Base-by-base conservation (phyloP, 2,797 vertebrate genomes). In the Gymnoscopelus microlampas region DNA sequence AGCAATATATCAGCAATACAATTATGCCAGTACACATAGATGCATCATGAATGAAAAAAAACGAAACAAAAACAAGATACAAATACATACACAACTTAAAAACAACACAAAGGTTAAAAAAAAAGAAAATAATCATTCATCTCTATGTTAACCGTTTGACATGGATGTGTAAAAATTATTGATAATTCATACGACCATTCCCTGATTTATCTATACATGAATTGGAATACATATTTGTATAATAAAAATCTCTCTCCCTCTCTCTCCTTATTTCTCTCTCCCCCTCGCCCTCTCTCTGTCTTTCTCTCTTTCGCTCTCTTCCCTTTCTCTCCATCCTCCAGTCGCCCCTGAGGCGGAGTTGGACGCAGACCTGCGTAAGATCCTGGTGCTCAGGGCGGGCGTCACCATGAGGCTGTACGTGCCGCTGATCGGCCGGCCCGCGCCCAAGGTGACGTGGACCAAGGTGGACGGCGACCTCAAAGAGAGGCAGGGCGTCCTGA, bases 331-430 rank as follows among this genome's bases (percentile, higher is more conserved):
- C 8, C 48, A 2, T 62, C 54, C 49, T 70, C 9, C 76, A 99
- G 98, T 98, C 85, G 92, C 96, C 81, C 97, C 98, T 70, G 98
- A 99, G 86, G 98, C 94, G 85, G 98, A 99, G 68, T 94, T 99
- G 71, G 97, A 98, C 74, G 98, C 97, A 23, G 97, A 99, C 48
- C 87, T 99, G 50, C 96, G 97, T 66, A 99, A 99, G 87, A 95
- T 89, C 47, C 91, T 99, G 90, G 94, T 99, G 63, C 90, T 99
- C 62, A 94, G 98, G 76, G 97, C 98, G 73, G 96, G 98, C 50
- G 96, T 98, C 81, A 99, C 97, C 66, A 95, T 99, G 97, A 96
- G 98, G 82, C 87, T 99, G 23, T 99, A 99, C 0, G 98, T 99
- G 49, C 98, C 98, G 1, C 92, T 99, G 51, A 97, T 94, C 92